These are phyloP conservation scores for Eulemur mongoz DNA, from an alignment of 2,797 vertebrate genomes.

Conservation along the genomic window DNA sequence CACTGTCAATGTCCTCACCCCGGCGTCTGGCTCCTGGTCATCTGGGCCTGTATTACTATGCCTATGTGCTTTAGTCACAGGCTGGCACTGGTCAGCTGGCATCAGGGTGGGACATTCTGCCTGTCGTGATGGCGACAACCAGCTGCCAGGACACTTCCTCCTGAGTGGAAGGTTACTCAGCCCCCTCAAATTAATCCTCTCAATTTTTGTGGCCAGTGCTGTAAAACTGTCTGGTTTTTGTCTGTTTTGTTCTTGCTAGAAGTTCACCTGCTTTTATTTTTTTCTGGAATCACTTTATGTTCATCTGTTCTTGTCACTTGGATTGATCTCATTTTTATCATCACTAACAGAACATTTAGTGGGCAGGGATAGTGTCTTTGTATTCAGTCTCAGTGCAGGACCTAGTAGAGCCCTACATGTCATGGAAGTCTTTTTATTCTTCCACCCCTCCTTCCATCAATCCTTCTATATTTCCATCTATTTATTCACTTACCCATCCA, in stretches of 20 bases:
- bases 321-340: background rate
- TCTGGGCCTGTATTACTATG: fast-evolving
- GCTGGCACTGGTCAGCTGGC: background rate
- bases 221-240: background rate
- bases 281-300: background rate
- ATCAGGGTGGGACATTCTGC: background rate
- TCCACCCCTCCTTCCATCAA: background rate
- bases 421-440: background rate
- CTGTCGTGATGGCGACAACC: background rate
- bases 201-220: background rate
- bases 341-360: background rate
- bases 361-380: background rate
- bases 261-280: background rate
- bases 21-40: background rate
- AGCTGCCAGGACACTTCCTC: background rate
- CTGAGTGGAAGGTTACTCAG: background rate
- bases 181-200: background rate
- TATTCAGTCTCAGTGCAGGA: background rate
- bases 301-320: background rate
- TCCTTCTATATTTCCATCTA: background rate
- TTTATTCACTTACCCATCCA: background rate
- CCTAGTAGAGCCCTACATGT: background rate
- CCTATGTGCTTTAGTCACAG: background rate
- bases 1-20: fast-evolving
- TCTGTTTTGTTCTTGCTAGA: background rate